Base-by-base conservation (phyloP, 23 tunicate species). In the Halocynthia aurantium region DNA sequence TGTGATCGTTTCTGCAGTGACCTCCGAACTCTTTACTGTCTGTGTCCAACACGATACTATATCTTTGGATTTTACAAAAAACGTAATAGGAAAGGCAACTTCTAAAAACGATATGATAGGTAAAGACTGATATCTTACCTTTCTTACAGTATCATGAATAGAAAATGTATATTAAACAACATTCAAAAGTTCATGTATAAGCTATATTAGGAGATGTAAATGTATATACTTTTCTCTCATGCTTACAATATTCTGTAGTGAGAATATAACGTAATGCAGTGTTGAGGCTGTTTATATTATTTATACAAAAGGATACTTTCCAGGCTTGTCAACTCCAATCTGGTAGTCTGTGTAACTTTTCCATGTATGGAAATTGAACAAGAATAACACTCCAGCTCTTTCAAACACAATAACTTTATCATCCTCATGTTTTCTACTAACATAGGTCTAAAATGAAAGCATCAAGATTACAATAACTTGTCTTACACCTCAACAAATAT, bases 341-440 rank as follows among this genome's bases (percentile, higher is more conserved):
- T 69, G 74, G 67, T 94, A 94, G 54, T 83, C 96, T 53, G 96
- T 67, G 81, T 62, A 94, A 56, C 95, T 87, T 70, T 88, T 57
- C 51, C 22, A 51, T 17, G 81, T 85, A 60, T 94, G 95, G 67
- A 94, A 94, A 82, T 88, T 94, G 85, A 94, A 94, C 60, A 94
- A 21, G 69, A 94, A 94, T 22, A 94, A 18, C 51, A 84, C 82
- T n/a, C 61, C 52, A 18, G 76, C 84, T 67, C 95, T 78, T 64
- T 94, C 99, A 61, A 94, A 94, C 20, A 88, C 87, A 52, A 94
- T 65, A 53, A 94, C 99, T 73, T 94, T 94, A 80, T 94, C 99
- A 50, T 81, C 91, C 72, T 88, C 84, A 57, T 88, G 90, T 62
- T 94, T 88, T 67, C 95, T 78, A 78, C 90, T 94, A 10, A 88